Evolutionary conservation across 2,113 vertebrate species (phyloP).

Genomic region (Phrynosoma platyrhinos): DNA sequence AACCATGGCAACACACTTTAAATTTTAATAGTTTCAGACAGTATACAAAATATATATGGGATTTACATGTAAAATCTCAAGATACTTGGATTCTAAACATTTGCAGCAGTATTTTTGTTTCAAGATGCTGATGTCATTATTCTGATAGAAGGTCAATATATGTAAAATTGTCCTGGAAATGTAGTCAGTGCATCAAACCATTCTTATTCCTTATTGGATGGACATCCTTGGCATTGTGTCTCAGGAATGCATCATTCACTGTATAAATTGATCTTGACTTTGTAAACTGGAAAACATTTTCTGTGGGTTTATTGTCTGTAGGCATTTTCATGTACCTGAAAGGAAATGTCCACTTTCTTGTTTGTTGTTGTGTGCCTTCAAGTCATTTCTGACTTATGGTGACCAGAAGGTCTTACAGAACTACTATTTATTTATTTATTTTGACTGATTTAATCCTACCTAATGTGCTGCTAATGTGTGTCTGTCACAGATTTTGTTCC

Average conservation of each 20-base stretch:
- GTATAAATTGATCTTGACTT: constrained; percentile 1
- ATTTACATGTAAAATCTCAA: background rate
- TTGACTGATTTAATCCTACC: no score
- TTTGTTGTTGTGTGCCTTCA: no score
- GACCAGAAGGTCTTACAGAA: no score
- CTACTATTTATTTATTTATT: no score
- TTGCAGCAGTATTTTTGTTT: background rate
- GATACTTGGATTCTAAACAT: constrained; percentile 1
- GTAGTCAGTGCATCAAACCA: background rate
- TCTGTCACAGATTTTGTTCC: background rate
- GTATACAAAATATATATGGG: background rate
- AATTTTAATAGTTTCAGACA: background rate
- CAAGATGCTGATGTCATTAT: background rate
- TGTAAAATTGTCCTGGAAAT: background rate
- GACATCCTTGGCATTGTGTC: background rate
- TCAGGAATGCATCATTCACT: background rate
- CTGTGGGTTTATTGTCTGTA: background rate
- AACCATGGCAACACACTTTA: background rate
- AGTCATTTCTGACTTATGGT: no score
- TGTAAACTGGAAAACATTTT: background rate
- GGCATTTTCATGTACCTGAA: background rate
- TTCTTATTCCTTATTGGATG: background rate
- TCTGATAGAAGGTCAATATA: background rate
- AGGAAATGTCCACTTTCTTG: no score
- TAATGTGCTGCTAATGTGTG: background rate